These are phyloP conservation scores for Dasyurus viverrinus DNA, from an alignment of 2,113 vertebrate genomes.

Conservation along the genomic window DNA sequence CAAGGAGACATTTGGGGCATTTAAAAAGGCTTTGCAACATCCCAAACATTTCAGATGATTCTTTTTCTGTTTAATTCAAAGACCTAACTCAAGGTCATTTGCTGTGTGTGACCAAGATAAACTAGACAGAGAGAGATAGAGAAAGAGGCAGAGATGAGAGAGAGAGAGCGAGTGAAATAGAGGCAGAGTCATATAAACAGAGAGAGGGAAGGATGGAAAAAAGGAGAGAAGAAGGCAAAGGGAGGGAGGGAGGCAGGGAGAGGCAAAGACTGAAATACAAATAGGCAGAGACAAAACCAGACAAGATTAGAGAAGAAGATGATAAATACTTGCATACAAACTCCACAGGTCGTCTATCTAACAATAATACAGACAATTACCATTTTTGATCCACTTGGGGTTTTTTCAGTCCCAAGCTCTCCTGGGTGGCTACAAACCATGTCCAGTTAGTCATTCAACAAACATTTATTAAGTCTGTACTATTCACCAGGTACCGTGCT, in stretches of 20 bases:
- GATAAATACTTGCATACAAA: background rate
- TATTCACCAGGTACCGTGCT: background rate
- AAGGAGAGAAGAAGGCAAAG: background rate
- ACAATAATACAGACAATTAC: background rate
- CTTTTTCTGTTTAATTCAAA: background rate
- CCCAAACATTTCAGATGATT: background rate
- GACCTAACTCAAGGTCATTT: background rate
- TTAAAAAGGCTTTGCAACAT: background rate
- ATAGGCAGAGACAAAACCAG: too few species aligned
- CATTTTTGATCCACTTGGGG: background rate
- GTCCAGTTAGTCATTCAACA: background rate
- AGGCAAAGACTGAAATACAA: too few species aligned
- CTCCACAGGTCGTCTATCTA: too few species aligned
- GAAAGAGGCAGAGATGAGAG: too few species aligned
- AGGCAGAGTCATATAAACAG: too few species aligned
- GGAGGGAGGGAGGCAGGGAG: too few species aligned
- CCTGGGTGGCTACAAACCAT: background rate
- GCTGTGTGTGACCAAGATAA: background rate
- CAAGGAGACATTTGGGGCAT: background rate
- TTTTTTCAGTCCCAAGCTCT: background rate
- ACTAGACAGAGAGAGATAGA: background rate
- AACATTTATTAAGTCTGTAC: background rate
- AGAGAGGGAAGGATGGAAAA: background rate
- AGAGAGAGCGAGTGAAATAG: background rate
- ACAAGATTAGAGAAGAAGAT: background rate